Conservation (phyloP, 1,140 invertebrate species). For the Gryon sp. region DNA sequence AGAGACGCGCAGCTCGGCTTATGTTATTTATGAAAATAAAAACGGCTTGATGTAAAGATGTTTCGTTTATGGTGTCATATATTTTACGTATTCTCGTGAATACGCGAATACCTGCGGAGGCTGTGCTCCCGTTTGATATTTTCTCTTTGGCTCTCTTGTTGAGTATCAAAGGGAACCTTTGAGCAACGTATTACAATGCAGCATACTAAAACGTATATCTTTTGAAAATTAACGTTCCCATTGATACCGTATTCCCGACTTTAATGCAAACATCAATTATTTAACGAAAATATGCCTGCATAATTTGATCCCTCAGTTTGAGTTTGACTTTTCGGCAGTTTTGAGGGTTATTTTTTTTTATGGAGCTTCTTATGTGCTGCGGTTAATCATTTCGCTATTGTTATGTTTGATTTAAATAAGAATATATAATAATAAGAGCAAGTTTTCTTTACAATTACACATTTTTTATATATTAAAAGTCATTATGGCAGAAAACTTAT, state of each 20-base stretch:
- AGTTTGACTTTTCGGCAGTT: background rate
- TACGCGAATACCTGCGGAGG: constrained; percentile 43
- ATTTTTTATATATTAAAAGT: too few relatives aligned
- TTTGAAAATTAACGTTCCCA: constrained; percentile 50
- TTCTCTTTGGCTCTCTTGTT: constrained; percentile 44
- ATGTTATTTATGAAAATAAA: constrained; percentile 60
- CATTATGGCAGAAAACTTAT: too few relatives aligned
- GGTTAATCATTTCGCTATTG: too few relatives aligned
- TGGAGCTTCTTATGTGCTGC: background rate
- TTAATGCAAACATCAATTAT: constrained; percentile 58
- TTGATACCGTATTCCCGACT: constrained; percentile 47
- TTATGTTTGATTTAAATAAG: too few relatives aligned
- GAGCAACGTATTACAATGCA: constrained; percentile 53
- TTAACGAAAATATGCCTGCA: constrained; percentile 38
- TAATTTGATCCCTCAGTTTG: constrained; percentile 29
- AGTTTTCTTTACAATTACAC: too few relatives aligned
- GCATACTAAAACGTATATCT: constrained; percentile 41
- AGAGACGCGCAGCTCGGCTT: constrained; percentile 37
- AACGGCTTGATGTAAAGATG: constrained; percentile 51
- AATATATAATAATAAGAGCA: too few relatives aligned
- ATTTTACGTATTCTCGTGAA: constrained; percentile 57
- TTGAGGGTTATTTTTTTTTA: too few relatives aligned
- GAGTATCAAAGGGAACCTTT: constrained; percentile 51
- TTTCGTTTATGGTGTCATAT: constrained; percentile 61
- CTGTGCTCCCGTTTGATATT: constrained; percentile 52